Conservation (phyloP, 1,140 invertebrate species). For the Macrosteles quadrilineatus region DNA sequence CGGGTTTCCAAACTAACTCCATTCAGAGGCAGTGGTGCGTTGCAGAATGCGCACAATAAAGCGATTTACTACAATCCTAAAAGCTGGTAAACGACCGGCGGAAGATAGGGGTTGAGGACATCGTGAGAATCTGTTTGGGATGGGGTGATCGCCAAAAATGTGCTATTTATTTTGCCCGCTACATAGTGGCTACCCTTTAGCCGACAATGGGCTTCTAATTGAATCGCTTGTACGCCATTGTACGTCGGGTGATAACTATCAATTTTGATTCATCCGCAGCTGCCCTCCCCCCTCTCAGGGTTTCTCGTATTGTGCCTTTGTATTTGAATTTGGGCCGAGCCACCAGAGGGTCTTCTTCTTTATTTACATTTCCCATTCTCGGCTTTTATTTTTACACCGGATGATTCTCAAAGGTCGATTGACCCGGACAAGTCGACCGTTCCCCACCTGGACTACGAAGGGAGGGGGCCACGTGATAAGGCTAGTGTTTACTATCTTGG, state of each 20-base stretch:
- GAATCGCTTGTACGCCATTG: not conserved
- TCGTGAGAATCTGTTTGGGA: not conserved
- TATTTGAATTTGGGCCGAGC: not conserved
- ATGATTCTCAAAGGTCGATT: not conserved
- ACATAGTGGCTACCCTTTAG: not conserved
- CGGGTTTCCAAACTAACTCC: not conserved
- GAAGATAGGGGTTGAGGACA: not conserved
- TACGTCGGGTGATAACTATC: not conserved
- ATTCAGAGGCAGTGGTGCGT: not conserved
- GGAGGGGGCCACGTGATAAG: no score
- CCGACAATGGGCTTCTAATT: slow-evolving; percentile 6
- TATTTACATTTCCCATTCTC: slow-evolving; percentile 14
- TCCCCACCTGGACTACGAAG: no score
- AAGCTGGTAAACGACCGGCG: not conserved
- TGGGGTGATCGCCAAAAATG: not conserved
- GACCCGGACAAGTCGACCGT: no score
- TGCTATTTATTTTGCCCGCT: not conserved
- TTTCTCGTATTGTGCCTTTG: slow-evolving; percentile 4
- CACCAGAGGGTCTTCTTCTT: not conserved
- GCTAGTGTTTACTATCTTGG: no score
- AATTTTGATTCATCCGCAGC: slow-evolving; percentile 8
- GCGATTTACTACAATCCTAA: not conserved
- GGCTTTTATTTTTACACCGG: slow-evolving; percentile 14
- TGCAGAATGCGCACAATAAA: not conserved
- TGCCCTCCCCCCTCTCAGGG: not conserved